These are phyloP conservation scores for Callopanchax toddi DNA, from an alignment of 2,113 vertebrate species.

Conservation along the genomic window DNA sequence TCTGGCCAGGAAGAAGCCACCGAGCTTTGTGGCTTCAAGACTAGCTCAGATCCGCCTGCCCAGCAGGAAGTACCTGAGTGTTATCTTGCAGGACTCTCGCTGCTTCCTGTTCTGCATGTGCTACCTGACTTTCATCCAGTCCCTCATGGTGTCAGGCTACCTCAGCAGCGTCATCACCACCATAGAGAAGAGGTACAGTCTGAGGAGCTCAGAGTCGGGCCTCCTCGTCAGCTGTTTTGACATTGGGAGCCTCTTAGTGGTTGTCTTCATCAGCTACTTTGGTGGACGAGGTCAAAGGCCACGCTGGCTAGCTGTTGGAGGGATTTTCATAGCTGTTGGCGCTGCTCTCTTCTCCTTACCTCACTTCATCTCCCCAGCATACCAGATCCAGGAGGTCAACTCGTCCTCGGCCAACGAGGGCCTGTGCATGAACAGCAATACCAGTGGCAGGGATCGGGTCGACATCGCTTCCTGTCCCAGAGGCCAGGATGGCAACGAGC, in stretches of 20 bases:
- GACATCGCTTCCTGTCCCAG: conserved; percentile 81
- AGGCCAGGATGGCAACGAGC: conserved; percentile 88
- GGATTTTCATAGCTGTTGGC: conserved; percentile 90
- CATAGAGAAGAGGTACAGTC: conserved; percentile 95
- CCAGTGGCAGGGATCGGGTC: conserved; percentile 74
- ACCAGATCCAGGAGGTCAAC: conserved; percentile 94
- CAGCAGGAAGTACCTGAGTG: conserved; percentile 77
- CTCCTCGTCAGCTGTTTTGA: conserved; percentile 98
- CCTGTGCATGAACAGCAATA: conserved; percentile 86
- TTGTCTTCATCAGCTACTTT: conserved; percentile 99
- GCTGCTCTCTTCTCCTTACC: conserved; percentile 94
- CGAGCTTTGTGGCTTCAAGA: conserved; percentile 66
- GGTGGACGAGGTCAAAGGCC: conserved; percentile 93
- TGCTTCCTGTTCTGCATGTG: conserved; percentile 84
- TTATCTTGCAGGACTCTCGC: conserved; percentile 89
- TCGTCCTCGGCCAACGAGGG: conserved; percentile 86
- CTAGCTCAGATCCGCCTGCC: conserved; percentile 69
- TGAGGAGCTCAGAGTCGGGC: conserved; percentile 95
- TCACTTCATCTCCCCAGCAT: conserved; percentile 95
- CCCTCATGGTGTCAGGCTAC: conserved; percentile 98
- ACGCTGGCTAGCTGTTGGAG: conserved; percentile 93
- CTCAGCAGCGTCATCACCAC: conserved; percentile 99
- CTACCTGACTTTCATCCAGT: conserved; percentile 85
- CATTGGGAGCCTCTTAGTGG: conserved; percentile 94
- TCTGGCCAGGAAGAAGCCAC: conserved; percentile 39